A percentile compares a stretch with the other conserved stretches of the same genome.
phyloP scores from a whole-genome alignment of 2,888 invertebrate genomes.

The Drosophila mercatorum region DNA sequence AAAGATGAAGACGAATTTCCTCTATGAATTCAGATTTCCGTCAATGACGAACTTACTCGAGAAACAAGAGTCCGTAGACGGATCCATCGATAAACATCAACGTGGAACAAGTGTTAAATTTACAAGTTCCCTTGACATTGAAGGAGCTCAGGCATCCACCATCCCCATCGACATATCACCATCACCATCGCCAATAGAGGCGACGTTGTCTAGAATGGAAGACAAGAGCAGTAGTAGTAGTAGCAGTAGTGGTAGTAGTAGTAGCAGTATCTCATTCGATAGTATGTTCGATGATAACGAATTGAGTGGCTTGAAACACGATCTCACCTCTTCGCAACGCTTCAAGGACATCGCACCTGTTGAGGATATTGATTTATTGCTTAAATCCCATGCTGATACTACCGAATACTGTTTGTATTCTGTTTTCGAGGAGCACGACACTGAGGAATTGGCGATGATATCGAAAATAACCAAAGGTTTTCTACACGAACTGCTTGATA shows the following conservation, averaged over 20 bases:
- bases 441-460: not conserved
- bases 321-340: too few species aligned
- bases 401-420: too few species aligned
- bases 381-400: not conserved
- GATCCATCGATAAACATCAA: too few species aligned
- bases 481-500: constrained; percentile 40
- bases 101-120: constrained; percentile 19
- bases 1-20: constrained; percentile 44
- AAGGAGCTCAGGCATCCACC: not conserved
- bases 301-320: too few species aligned
- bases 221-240: not conserved
- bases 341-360: rapidly evolving
- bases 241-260: not conserved
- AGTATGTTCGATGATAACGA: not conserved
- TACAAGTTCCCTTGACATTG: constrained; percentile 34
- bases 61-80: rapidly evolving
- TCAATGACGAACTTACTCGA: constrained; percentile 53
- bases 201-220: not conserved
- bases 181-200: not conserved
- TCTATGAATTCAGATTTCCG: constrained; percentile 52
- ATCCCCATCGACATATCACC: not conserved
- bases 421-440: not conserved
- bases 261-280: not conserved
- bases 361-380: not conserved
- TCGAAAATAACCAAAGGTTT: constrained; percentile 36